Conservation (phyloP, 2,888 invertebrate genomes). For the Conchocele bisecta region DNA sequence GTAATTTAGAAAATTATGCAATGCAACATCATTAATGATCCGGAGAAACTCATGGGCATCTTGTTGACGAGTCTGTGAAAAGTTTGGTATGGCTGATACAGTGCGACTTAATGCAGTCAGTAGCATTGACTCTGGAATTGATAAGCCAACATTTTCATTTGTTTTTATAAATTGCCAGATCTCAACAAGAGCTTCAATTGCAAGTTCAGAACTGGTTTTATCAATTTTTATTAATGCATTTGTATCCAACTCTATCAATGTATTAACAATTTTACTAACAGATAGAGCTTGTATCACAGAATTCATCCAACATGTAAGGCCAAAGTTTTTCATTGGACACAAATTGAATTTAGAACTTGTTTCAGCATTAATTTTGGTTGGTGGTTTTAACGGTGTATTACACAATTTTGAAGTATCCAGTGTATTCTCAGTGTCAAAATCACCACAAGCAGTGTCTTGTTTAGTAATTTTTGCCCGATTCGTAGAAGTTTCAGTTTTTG, state of each 20-base stretch:
- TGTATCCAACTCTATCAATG: background rate
- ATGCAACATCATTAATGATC: background rate
- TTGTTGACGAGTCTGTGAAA: background rate
- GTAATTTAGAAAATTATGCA: background rate
- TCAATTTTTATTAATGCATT: background rate
- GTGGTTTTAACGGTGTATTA: no score
- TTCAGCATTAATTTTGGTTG: no score
- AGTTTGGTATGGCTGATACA: conserved; percentile 3
- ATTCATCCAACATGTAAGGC: conserved; percentile 6
- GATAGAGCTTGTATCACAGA: background rate
- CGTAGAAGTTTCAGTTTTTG: no score
- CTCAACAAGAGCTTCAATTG: background rate
- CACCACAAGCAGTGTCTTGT: no score
- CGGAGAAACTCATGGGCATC: background rate
- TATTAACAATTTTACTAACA: background rate
- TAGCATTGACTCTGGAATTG: background rate
- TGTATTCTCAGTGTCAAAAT: no score
- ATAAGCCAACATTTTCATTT: background rate
- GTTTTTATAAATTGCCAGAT: conserved; percentile 6
- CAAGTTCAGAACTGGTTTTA: conserved; percentile 4
- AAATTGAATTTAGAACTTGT: no score
- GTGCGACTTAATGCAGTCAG: background rate
- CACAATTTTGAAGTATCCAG: no score
- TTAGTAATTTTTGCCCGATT: no score
- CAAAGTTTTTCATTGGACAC: conserved; percentile 3